A percentile compares a stretch with the other conserved stretches of the same genome.
phyloP scores from a whole-genome alignment of 2,797 vertebrate species.

The Rachycentron canadum region DNA sequence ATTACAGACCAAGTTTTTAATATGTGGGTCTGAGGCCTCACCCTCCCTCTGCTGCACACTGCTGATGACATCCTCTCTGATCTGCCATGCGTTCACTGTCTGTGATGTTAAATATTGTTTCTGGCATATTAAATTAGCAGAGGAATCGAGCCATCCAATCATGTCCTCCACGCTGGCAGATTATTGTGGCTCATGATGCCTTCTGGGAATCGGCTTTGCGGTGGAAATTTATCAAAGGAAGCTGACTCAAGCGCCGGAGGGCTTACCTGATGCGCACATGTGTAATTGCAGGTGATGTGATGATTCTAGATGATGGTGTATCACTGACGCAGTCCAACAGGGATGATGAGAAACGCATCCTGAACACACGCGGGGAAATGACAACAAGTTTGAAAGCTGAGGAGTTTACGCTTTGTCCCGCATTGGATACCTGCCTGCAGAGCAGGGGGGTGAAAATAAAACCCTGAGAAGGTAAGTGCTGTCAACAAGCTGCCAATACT shows the following conservation, averaged over 20 bases:
- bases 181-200: background rate
- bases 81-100: conserved; percentile 5
- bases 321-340: background rate
- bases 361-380: background rate
- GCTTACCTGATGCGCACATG: background rate
- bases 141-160: conserved; percentile 9
- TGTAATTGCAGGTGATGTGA: conserved; percentile 8
- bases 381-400: conserved; percentile 11
- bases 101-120: conserved; percentile 31
- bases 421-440: conserved; percentile 13
- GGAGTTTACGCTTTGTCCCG: background rate
- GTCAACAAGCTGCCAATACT: conserved; percentile 19
- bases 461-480: conserved; percentile 14
- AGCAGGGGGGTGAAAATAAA: background rate
- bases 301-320: conserved; percentile 15
- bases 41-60: conserved; percentile 1
- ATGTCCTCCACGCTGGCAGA: background rate
- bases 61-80: conserved; percentile 6
- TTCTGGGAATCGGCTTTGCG: background rate
- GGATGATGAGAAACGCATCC: conserved; percentile 10
- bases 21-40: background rate
- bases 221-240: conserved; percentile 8
- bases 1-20: background rate
- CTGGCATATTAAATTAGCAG: conserved; percentile 7
- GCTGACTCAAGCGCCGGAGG: background rate